Evolutionary conservation across 2,888 invertebrate genomes (phyloP), one percentile per base, ranked within the genome.

Genomic region (Allacma fusca): DNA sequence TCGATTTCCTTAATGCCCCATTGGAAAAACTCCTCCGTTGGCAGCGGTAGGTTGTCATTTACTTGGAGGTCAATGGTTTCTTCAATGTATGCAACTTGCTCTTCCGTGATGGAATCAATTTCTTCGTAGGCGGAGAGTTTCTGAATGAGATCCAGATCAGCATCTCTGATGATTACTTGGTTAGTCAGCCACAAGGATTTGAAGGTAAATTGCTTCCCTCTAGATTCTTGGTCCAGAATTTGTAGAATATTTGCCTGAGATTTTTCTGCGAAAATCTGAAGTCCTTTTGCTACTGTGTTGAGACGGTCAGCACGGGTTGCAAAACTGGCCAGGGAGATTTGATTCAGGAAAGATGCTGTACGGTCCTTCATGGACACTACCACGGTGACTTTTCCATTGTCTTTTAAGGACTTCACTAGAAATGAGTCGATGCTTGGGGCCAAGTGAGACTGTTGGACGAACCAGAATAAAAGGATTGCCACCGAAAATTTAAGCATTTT

Each of bases 1-100:
- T 77, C 57, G 62, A 81, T 75, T 9, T 65, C 59, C 2, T 57
- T 69, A 29, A 81, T 29, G 13, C 79, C 79, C 81, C 81, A 81
- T 29, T 4, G 16, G n/a, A 67, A 21, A 21, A 21, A 21, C 13
- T 21, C 57, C 19, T 26, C 68, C 21, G 73, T n/a, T 40, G 24
- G 40, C 7, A 12, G 21, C 21, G 70, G 4, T 2, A 16, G 24
- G 16, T 24, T 24, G 23, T 62, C 24, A 1, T 12, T 4, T 7
- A 62, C 24, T 62, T 24, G 21, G 4, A 62, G 24, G 24, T 62
- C 62, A 9, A 23, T 9, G 2, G 24, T 2, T 16, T 57, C 57
- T 4, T 62, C 62, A 1, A 62, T 21, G 23, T 62, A 12, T 1
- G n/a, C 12, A 62, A 62, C 13, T 5, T 23, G 1, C 23, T 62